phyloP scores from a whole-genome alignment of 1,140 invertebrate species.

The Trichogramma pretiosum region DNA sequence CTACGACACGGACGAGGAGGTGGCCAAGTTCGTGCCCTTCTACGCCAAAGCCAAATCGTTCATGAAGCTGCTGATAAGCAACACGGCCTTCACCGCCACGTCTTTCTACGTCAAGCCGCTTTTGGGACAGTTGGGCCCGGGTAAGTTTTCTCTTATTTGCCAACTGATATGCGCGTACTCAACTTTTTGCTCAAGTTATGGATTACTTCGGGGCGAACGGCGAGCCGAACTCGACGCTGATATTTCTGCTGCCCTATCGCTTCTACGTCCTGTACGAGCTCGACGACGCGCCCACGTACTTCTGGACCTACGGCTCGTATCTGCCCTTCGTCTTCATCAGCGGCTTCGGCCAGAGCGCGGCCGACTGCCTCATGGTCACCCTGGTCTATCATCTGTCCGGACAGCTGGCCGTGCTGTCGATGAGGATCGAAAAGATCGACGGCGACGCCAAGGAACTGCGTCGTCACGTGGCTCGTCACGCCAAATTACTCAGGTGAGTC shows the following conservation, averaged over 20 bases:
- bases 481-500: slow-evolving; percentile 27
- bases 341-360: slow-evolving; percentile 23
- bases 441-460: slow-evolving; percentile 19
- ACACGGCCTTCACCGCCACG: slow-evolving; percentile 28
- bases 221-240: slow-evolving; percentile 18
- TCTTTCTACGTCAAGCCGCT: slow-evolving; percentile 33
- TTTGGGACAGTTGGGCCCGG: slow-evolving; percentile 17
- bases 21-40: slow-evolving; percentile 24
- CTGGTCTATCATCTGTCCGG: slow-evolving; percentile 34
- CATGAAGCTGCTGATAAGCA: slow-evolving; percentile 25
- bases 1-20: slow-evolving; percentile 27
- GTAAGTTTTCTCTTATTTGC: no score
- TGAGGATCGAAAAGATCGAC: slow-evolving; percentile 26
- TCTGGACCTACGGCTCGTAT: slow-evolving; percentile 24
- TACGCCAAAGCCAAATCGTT: slow-evolving; percentile 28
- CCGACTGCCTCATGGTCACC: slow-evolving; percentile 31
- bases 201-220: neutral
- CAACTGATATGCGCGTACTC: no score
- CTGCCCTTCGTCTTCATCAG: slow-evolving; percentile 27
- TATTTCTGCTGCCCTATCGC: slow-evolving; percentile 27
- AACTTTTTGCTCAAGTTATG: no score
- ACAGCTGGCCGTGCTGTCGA: slow-evolving; percentile 29
- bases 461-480: slow-evolving; percentile 23
- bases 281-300: slow-evolving; percentile 22
- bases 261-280: slow-evolving; percentile 27